Base-by-base conservation (phyloP, 2,797 vertebrate genomes). In the Tinamus major region DNA sequence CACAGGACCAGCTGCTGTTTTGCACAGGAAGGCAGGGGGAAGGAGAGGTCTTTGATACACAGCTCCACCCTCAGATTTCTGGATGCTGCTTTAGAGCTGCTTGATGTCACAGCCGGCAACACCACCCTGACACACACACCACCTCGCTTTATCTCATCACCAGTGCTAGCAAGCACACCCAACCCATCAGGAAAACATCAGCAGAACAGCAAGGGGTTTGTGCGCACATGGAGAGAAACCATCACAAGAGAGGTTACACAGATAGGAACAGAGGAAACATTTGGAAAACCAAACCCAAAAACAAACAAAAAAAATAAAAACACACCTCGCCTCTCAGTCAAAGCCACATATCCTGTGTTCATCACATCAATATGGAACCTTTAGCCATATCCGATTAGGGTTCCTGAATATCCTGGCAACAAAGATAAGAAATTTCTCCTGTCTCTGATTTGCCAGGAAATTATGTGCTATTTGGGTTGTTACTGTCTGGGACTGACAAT, bases 71-170 rank as follows among this genome's bases (percentile, higher is more conserved):
- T 88, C 15, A 23, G 51, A 87, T 89, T 92, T 80, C 85, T 92
- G 92, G 46, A 85, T 80, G 69, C 62, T 89, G 9, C 65, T 75
- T 64, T 72, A 53, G 79, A 82, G 88, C 70, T 75, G 70, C 70
- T 91, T 79, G 62, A 85, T 71, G 79, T 85, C 81, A 79, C 92
- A 89, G 90, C 92, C 95, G 90, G 71, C 74, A 85, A 65, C 79
- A 90, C 87, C 83, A 84, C 4, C 58, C 62, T 68, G 48, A 85
- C 31, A 44, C 44, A 44, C 44, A 74, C 63, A 84, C 63, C 84
- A 61, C 81, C 68, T 79, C 90, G 79, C 24, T 94, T 90, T 93
- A 89, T 89, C 84, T 56, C 17, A 75, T 18, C 10, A 76, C 37
- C 53, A 81, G 42, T 59, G 62, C 72, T 89, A 91, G 79, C 0